These are phyloP conservation scores for Apodemus agrarius DNA, from an alignment of 2,797 vertebrate genomes.

Conservation along the genomic window DNA sequence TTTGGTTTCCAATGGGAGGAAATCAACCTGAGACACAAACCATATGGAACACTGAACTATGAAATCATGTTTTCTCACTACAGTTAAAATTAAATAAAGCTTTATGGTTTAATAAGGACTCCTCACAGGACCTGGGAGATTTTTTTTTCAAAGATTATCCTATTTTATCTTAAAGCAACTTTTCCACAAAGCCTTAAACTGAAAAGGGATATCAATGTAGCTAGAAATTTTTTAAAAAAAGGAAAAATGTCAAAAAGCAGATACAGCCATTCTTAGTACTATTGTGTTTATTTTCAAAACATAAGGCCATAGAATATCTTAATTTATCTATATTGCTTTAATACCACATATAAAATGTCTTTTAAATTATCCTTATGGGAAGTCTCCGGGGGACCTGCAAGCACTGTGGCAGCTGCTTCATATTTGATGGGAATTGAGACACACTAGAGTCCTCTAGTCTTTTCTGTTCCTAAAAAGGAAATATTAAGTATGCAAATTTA, in stretches of 20 bases:
- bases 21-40: background rate
- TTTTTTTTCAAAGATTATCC: conserved; percentile 31
- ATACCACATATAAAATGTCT: background rate
- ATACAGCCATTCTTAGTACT: background rate
- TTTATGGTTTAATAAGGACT: conserved; percentile 63
- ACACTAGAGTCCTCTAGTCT: background rate
- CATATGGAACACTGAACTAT: background rate
- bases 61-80: conserved; percentile 44
- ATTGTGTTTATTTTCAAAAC: conserved; percentile 30
- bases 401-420: background rate
- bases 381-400: background rate
- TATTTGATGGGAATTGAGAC: background rate
- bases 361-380: background rate
- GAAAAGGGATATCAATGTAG: conserved; percentile 31
- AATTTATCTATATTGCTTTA: background rate
- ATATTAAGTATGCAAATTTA: conserved; percentile 46
- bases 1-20: background rate
- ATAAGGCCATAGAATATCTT: background rate
- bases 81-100: conserved; percentile 56
- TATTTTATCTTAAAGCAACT: conserved; percentile 44
- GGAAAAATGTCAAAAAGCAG: background rate
- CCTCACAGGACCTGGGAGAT: background rate
- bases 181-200: conserved; percentile 28
- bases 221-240: conserved; percentile 45
- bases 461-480: conserved; percentile 14